Evolutionary conservation across 2,888 invertebrate genomes (phyloP).

Genomic region (Mallateleia sp.): DNA sequence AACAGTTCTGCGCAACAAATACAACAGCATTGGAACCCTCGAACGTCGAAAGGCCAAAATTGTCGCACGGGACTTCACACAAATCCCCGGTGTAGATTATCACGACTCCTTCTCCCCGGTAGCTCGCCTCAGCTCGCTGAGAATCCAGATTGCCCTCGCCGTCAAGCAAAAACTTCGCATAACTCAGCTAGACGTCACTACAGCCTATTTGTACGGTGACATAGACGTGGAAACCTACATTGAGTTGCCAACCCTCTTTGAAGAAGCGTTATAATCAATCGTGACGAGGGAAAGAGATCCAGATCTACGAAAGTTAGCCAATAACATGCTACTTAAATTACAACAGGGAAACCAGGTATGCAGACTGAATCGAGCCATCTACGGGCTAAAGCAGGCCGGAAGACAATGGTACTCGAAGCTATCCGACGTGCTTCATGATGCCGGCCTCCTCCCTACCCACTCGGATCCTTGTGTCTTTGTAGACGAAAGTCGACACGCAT

Average conservation of each 20-base stretch:
- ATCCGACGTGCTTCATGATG: neutral
- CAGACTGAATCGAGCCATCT: constrained; percentile 31
- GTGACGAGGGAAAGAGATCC: neutral
- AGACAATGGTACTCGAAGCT: constrained; percentile 24
- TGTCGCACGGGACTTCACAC: constrained; percentile 69
- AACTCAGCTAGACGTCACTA: constrained; percentile 50
- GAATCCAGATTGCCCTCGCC: constrained; percentile 39
- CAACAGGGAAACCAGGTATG: constrained; percentile 10
- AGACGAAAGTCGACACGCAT: neutral
- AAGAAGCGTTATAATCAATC: constrained; percentile 37
- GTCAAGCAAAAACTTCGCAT: constrained; percentile 26
- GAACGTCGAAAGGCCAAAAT: constrained; percentile 71
- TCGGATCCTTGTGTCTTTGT: constrained; percentile 21
- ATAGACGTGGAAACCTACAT: constrained; percentile 55
- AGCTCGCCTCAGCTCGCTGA: constrained; percentile 25
- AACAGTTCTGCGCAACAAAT: constrained; percentile 64
- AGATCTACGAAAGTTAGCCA: neutral
- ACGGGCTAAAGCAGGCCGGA: constrained; percentile 42
- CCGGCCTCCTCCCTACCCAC: no score
- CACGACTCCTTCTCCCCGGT: constrained; percentile 63
- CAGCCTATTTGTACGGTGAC: constrained; percentile 61
- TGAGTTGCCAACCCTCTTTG: constrained; percentile 48
- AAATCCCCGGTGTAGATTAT: constrained; percentile 72
- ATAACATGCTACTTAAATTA: neutral
- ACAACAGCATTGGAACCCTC: constrained; percentile 55